Conservation (phyloP, 2,113 vertebrate genomes). For the Myrmecobius fasciatus region DNA sequence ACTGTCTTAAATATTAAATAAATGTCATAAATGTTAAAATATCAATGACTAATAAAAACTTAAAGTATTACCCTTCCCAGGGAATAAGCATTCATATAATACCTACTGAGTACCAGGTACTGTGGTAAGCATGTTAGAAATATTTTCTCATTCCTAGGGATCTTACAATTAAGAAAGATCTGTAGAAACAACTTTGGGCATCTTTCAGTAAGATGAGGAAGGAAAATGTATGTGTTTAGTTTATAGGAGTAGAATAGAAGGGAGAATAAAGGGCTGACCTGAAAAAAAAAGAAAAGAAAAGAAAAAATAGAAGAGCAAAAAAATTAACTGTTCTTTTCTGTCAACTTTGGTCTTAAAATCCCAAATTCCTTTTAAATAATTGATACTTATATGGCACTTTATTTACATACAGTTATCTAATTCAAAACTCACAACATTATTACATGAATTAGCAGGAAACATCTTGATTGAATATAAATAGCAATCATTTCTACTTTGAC, state of each 20-base stretch:
- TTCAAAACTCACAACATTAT: background rate
- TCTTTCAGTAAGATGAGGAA: background rate
- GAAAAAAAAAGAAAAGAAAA: slow-evolving; percentile 27
- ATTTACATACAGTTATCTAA: background rate
- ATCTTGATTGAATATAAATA: background rate
- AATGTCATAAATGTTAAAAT: background rate
- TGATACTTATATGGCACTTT: background rate
- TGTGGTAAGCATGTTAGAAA: background rate
- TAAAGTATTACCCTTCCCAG: background rate
- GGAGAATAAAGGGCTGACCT: background rate
- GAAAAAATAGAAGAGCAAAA: background rate
- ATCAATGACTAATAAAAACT: background rate
- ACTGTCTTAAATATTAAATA: background rate
- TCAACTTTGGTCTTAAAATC: slow-evolving; percentile 9
- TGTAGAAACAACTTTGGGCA: background rate
- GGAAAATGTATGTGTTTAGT: background rate
- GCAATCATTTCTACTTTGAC: too few relatives aligned
- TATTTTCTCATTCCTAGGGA: background rate
- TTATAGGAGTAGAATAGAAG: background rate
- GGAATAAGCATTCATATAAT: background rate
- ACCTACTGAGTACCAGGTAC: background rate
- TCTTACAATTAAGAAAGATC: background rate
- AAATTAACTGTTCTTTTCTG: slow-evolving; percentile 29
- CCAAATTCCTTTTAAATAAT: background rate
- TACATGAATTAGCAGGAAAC: background rate